Evolutionary conservation across 1,140 invertebrate species (phyloP), one percentile per base, ranked within the genome.

Genomic region (Anagrus nilaparvatae): DNA sequence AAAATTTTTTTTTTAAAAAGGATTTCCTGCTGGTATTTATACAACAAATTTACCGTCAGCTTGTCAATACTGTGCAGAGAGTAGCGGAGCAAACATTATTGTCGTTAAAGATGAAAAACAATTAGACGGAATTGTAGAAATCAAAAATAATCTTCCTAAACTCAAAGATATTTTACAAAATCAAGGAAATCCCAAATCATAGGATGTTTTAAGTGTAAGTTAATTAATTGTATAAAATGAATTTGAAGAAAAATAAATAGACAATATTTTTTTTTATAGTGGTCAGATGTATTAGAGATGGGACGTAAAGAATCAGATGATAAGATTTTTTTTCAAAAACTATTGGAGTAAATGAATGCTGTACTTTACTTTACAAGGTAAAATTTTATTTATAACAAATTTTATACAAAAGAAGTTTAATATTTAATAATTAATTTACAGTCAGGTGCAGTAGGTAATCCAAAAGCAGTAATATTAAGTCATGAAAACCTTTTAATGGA

Each of bases 391-490:
- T n/a, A 30, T 30, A 8, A 17, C n/a, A 39, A 34, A 43, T 10
- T n/a, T 5, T 23, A 7, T 30, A 19, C 24, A 41, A 40, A n/a
- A 12, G 5, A 32, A 20, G 20, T 9, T 16, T n/a, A 30, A 30
- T 30, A n/a, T 7, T 12, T 12, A 12, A 47, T 4, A 35, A n/a
- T 42, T 33, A 10, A 32, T 36, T 25, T 34, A 9, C 19, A 88
- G 81, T 93, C 88, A 9, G 90, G 90, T 4, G 95, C 91, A 1
- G 84, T 88, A 32, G 90, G 90, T 12, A 77, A 82, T 54, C 87
- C 91, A n/a, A 96, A 96, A 66, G 90, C 81, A 2, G 89, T 90
- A 5, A 95, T 96, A 90, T 61, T 96, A 34, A 84, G 77, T 49
- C 90, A 96, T 58, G 90, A 94, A 62, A 90, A 86, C 65, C 55